Conservation (phyloP, 2,888 invertebrate species). For the Parnassius mnemosyne region DNA sequence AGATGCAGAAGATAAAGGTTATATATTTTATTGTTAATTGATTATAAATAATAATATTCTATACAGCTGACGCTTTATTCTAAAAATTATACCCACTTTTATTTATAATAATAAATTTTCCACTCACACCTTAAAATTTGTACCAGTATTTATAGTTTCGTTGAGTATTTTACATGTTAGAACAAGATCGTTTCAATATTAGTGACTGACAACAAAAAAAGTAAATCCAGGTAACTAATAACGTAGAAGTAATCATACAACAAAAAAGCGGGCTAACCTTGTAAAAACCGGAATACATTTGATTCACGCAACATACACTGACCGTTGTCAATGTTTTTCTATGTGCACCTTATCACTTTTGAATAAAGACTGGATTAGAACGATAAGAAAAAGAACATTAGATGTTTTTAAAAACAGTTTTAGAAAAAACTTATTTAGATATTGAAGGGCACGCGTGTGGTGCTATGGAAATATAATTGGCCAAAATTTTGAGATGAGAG, state of each 20-base stretch:
- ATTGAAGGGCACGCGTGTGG: conserved; percentile 7
- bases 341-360: conserved; percentile 1
- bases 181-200: conserved; percentile 8
- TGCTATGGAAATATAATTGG: background rate
- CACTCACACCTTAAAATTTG: too few species aligned
- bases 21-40: too few species aligned
- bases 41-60: too few species aligned
- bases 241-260: conserved; percentile 21
- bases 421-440: conserved; percentile 1
- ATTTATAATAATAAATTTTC: too few species aligned
- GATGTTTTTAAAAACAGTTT: background rate
- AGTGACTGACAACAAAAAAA: conserved; percentile 13
- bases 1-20: too few species aligned
- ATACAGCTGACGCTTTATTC: too few species aligned
- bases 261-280: conserved; percentile 40
- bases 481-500: too few species aligned
- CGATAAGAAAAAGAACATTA: background rate
- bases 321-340: conserved; percentile 2
- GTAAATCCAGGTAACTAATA: conserved; percentile 14
- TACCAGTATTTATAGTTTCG: too few species aligned
- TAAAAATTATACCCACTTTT: too few species aligned
- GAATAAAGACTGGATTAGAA: conserved; percentile 8
- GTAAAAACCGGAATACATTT: conserved; percentile 44
- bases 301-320: conserved; percentile 8
- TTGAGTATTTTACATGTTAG: background rate